Conservation (phyloP, 2,888 invertebrate species). For the Dexiosoma caninum region DNA sequence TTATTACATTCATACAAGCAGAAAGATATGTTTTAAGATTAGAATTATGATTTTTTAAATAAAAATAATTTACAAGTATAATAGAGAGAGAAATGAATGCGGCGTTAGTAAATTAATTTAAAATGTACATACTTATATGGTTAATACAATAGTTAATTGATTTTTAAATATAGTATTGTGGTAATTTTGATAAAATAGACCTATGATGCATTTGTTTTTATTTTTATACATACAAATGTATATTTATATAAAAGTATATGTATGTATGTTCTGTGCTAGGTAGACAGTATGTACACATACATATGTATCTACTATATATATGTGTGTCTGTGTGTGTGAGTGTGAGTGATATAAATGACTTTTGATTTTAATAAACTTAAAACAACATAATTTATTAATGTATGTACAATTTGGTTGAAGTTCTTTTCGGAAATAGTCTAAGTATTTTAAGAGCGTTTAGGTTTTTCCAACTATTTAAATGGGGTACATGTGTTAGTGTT, state of each 20-base stretch:
- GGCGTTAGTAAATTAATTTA: too few species aligned
- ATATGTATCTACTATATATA: too few species aligned
- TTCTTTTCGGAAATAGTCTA: conserved; percentile 8
- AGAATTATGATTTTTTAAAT: not conserved
- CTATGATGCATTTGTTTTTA: not conserved
- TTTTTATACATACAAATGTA: not conserved
- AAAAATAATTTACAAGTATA: conserved; percentile 38
- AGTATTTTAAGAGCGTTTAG: conserved; percentile 5
- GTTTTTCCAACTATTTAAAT: conserved; percentile 14
- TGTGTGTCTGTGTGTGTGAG: not conserved
- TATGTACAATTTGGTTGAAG: conserved; percentile 46
- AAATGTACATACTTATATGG: too few species aligned
- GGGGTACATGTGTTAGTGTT: conserved; percentile 31
- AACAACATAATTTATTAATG: conserved; percentile 10
- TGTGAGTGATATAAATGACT: conserved; percentile 2
- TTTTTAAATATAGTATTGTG: conserved; percentile 35
- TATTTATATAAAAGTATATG: not conserved
- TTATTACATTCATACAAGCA: conserved; percentile 15
- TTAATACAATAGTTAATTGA: too few species aligned
- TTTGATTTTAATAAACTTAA: conserved; percentile 34
- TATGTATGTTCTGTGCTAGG: not conserved
- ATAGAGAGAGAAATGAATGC: not conserved
- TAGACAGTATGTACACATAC: not conserved
- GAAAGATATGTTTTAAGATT: not conserved
- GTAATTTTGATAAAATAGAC: conserved; percentile 33